Base-by-base conservation (phyloP, 2,113 vertebrate genomes). In the Hippocampus comes region DNA sequence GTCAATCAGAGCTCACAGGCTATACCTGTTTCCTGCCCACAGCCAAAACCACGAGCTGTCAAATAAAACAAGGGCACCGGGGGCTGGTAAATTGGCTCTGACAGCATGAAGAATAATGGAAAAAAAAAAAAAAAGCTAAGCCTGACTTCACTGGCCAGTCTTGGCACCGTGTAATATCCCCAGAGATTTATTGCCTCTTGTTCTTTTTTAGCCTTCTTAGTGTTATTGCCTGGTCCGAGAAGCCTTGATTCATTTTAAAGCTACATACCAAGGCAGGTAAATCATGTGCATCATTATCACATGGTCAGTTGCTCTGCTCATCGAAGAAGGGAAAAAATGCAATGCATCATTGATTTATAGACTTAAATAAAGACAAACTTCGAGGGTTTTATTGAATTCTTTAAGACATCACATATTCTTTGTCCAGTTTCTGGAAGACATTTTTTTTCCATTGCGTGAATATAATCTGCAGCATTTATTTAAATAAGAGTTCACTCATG, bases 11-110 rank as follows among this genome's bases (percentile, higher is more conserved):
- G 83, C 82, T 89, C 78, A 72, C 17, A 48, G 75, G 71, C 70
- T 84, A 89, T 5, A 38, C 85, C 88, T 91, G 81, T 83, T 75
- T 88, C 84, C 85, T 90, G 84, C 82, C 84, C 70, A 76, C 68
- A 88, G 83, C 78, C 84, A 34, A 82, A 64, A 80, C 77, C 82
- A 81, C 70, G 59, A 72, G 66, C 75, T 70, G 74, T 56, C 73
- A 66, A 76, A 76, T 73, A 61, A 82, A 83, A 75, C 67, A 9
- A n/a, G 74, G 66, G 53, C 34, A 21, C 4, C 0, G 23, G 64
- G 71, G 56, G 20, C 15, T 11, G 74, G 82, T 76, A 86, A 90
- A 88, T 79, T 46, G 76, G 78, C 77, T 74, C 65, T 84, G 90
- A 87, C 86, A 86, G 83, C 70, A 60, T 59, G 70, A 86, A 74